These are phyloP conservation scores for Grammomys surdaster DNA, from an alignment of 2,113 vertebrate genomes.

Conservation along the genomic window DNA sequence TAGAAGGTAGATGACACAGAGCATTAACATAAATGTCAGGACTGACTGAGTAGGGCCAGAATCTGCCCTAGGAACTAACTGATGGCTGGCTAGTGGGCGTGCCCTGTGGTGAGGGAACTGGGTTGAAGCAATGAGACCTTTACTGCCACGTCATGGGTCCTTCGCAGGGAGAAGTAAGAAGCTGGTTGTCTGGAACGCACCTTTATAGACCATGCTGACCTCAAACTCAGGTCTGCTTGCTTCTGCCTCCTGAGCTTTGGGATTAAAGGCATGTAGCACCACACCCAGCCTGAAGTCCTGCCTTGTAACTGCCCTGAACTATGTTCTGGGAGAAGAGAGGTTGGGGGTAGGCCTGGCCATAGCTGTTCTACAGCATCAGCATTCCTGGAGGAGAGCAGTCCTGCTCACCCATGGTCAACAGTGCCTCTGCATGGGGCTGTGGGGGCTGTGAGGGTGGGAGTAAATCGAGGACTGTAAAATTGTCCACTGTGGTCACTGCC, in stretches of 20 bases:
- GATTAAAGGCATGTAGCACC: not conserved
- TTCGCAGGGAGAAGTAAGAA: not conserved
- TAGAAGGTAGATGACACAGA: not conserved
- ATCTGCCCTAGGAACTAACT: no score
- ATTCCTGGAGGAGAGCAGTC: not conserved
- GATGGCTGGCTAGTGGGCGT: no score
- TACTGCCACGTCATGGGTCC: fast-evolving
- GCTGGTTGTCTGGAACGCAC: not conserved
- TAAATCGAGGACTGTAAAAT: not conserved
- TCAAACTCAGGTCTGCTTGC: not conserved
- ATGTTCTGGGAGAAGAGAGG: not conserved
- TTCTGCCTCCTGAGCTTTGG: not conserved
- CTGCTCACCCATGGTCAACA: not conserved
- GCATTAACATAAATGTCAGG: not conserved
- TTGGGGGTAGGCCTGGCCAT: not conserved
- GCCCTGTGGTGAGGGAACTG: not conserved
- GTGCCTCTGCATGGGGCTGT: not conserved
- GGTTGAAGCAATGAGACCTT: not conserved
- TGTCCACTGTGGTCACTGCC: not conserved
- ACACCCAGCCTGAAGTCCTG: not conserved
- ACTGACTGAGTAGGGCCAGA: not conserved
- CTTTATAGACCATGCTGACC: not conserved
- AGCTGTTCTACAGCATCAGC: no score
- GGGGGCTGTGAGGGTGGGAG: not conserved
- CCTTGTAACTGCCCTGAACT: not conserved